A percentile compares a stretch with the other conserved stretches of the same genome.
phyloP scores from a whole-genome alignment of 2,888 invertebrate genomes.

The Labia minor region DNA sequence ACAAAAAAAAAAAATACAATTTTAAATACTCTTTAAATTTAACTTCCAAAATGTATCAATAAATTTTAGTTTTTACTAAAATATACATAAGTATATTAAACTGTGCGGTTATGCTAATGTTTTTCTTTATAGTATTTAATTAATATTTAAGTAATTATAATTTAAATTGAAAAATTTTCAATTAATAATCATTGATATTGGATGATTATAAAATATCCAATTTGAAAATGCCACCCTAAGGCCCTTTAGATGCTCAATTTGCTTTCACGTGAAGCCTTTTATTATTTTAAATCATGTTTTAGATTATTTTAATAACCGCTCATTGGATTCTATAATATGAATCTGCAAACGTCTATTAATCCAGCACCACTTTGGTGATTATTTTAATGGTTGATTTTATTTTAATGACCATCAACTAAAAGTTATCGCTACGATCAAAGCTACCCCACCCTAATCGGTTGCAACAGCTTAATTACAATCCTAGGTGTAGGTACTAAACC shows the following conservation, averaged over 20 bases:
- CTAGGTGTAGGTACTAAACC: neutral
- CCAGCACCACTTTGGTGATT: neutral
- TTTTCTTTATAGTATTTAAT: too few species aligned
- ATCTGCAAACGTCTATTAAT: neutral
- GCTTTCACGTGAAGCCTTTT: neutral
- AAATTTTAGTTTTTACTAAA: too few species aligned
- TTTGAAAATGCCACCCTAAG: neutral
- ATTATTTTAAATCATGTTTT: conserved; percentile 7
- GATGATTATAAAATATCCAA: too few species aligned
- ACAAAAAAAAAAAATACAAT: too few species aligned
- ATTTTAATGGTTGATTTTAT: conserved; percentile 7
- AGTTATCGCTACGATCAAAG: conserved; percentile 13
- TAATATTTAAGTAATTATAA: too few species aligned
- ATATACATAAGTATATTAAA: too few species aligned
- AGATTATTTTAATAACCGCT: neutral
- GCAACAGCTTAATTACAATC: neutral
- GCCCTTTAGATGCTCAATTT: neutral
- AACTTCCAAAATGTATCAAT: too few species aligned
- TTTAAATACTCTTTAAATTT: too few species aligned
- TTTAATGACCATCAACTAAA: neutral
- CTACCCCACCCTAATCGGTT: neutral
- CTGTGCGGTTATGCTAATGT: too few species aligned
- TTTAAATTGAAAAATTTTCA: too few species aligned
- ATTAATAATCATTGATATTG: too few species aligned
- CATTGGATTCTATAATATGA: neutral